These are phyloP conservation scores for Poeciliopsis retropinna DNA, from an alignment of 2,113 vertebrate genomes.

Conservation along the genomic window DNA sequence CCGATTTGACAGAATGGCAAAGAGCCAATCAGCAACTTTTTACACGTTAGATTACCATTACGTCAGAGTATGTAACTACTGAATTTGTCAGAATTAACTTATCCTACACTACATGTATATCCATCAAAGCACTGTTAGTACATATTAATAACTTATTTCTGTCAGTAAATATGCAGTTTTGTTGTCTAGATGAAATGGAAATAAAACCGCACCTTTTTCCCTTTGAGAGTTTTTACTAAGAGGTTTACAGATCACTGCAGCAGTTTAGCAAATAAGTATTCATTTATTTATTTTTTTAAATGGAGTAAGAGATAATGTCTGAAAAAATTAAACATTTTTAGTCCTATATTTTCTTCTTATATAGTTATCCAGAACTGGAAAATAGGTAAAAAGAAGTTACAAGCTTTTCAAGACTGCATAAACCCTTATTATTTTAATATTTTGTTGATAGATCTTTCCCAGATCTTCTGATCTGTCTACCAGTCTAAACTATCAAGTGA, in stretches of 20 bases:
- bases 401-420: not conserved
- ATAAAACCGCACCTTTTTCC: too few relatives aligned
- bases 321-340: not conserved
- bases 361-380: not conserved
- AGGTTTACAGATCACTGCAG: not conserved
- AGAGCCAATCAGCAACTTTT: too few relatives aligned
- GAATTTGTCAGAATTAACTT: too few relatives aligned
- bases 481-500: constrained; percentile 35
- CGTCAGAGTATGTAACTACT: too few relatives aligned
- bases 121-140: too few relatives aligned
- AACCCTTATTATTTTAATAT: not conserved
- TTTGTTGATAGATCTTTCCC: not conserved
- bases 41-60: too few relatives aligned
- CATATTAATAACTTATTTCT: too few relatives aligned
- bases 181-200: too few relatives aligned
- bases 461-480: constrained; percentile 7
- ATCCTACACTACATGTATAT: too few relatives aligned
- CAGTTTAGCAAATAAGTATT: not conserved
- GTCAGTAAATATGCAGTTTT: too few relatives aligned
- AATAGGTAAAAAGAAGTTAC: not conserved
- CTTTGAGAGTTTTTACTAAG: too few relatives aligned
- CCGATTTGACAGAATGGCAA: too few relatives aligned
- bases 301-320: not conserved
- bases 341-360: not conserved
- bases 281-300: not conserved